Percentiles rank a stretch among this genome's conserved stretches.
These are phyloP conservation scores for Drosophila nikananu DNA, from an alignment of 1,140 invertebrate species.

Conservation along the genomic window DNA sequence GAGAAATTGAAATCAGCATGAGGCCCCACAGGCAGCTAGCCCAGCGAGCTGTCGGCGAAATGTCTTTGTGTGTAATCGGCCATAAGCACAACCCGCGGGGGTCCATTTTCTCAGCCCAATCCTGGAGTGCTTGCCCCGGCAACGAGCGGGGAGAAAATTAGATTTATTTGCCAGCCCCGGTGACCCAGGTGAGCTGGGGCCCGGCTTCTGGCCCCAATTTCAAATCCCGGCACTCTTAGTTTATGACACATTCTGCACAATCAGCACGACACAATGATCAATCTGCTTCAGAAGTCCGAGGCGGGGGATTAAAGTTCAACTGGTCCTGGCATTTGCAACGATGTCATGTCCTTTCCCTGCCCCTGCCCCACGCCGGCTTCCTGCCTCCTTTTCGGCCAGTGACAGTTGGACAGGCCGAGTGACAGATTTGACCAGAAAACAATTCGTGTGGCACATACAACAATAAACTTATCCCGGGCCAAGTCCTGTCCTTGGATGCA, in stretches of 20 bases:
- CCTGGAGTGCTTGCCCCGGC: constrained; percentile 58
- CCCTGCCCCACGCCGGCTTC: constrained; percentile 3
- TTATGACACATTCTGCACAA: constrained; percentile 36
- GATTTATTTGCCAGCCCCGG: constrained; percentile 2
- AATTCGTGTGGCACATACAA: constrained; percentile 69
- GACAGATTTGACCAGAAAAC: constrained; percentile 78
- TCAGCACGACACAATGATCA: constrained; percentile 50
- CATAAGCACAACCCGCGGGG: constrained; percentile 66
- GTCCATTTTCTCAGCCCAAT: constrained; percentile 50
- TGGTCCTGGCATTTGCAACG: constrained; percentile 25
- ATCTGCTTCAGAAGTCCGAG: constrained; percentile 19
- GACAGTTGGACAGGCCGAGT: constrained; percentile 72
- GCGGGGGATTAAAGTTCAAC: constrained; percentile 28
- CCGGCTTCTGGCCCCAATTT: constrained; percentile 10
- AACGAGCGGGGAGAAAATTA: constrained; percentile 1
- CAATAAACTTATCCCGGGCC: constrained; percentile 57
- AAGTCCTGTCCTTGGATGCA: constrained; percentile 48
- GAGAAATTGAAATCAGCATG: constrained; percentile 81
- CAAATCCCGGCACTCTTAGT: constrained; percentile 15
- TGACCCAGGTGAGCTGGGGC: constrained; percentile 18
- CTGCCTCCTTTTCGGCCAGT: constrained; percentile 28
- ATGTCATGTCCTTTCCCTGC: constrained; percentile 37
- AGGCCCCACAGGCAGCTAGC: constrained; percentile 27
- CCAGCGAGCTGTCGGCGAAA: constrained; percentile 57
- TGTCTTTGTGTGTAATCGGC: constrained; percentile 75